Evolutionary conservation across 2,113 vertebrate species (phyloP).

Genomic region (Helogale parvula): DNA sequence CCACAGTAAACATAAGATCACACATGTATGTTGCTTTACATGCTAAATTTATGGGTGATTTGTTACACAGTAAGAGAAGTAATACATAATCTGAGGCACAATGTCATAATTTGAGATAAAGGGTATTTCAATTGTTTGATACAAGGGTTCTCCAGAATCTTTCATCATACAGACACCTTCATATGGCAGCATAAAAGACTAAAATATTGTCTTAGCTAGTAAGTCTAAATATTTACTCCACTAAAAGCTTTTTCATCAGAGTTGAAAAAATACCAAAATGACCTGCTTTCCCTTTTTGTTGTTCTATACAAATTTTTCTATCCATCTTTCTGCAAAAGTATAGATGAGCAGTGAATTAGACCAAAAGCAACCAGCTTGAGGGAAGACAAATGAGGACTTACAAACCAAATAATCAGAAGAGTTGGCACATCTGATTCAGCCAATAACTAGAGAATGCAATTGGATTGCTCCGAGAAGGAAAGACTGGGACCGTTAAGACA

Average conservation of each 20-base stretch:
- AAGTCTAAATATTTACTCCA: not conserved
- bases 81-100: not conserved
- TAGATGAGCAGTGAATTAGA: not conserved
- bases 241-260: not conserved
- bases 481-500: not conserved
- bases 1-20: not conserved
- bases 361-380: not conserved
- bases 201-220: not conserved
- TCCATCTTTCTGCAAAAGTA: not conserved
- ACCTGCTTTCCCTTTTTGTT: not conserved
- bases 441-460: not conserved
- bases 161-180: not conserved
- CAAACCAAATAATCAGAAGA: not conserved
- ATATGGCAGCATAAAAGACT: not conserved
- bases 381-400: not conserved
- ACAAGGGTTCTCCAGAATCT: not conserved
- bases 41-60: not conserved
- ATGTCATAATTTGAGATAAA: not conserved
- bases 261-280: not conserved
- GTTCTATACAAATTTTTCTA: not conserved
- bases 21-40: not conserved
- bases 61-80: not conserved
- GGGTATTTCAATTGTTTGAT: not conserved
- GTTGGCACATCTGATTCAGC: not conserved
- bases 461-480: not conserved